Percentiles rank a stretch among this genome's conserved stretches.
Evolutionary conservation across 2,888 invertebrate species (phyloP).

Genomic region (Diarsia dahlii): DNA sequence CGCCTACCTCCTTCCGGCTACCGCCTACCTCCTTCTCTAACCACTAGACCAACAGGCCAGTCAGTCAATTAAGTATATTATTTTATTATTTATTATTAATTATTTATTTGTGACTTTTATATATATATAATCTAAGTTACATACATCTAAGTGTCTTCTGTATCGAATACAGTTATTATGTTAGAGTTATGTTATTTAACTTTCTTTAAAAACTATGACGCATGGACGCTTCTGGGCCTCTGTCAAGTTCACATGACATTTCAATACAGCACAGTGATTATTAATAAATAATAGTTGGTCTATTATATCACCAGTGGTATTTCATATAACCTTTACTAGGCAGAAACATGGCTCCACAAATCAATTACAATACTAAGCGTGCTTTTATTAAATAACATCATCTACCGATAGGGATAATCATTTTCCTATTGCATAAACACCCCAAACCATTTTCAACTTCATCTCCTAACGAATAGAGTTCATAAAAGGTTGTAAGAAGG

Average conservation of each 20-base stretch:
- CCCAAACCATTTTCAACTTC: constrained; percentile 15
- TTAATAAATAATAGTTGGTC: not conserved
- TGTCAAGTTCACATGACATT: constrained; percentile 30
- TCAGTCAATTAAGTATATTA: too few species aligned
- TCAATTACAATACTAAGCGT: constrained; percentile 50
- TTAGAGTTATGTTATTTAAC: too few species aligned
- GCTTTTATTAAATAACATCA: constrained; percentile 60
- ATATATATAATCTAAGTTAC: too few species aligned
- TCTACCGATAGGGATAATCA: constrained; percentile 45
- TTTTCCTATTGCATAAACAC: constrained; percentile 40
- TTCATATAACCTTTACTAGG: constrained; percentile 1
- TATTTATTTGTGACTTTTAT: not conserved
- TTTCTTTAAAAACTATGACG: not conserved
- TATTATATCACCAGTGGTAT: constrained; percentile 21
- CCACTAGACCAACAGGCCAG: too few species aligned
- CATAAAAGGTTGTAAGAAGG: constrained; percentile 16
- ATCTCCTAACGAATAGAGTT: not conserved
- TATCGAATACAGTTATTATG: not conserved
- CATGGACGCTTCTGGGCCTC: not conserved
- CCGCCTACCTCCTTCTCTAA: too few species aligned
- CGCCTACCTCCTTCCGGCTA: too few species aligned
- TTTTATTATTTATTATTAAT: too few species aligned
- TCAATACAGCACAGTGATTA: not conserved
- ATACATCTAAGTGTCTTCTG: not conserved
- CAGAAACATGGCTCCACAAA: constrained; percentile 14